These are phyloP conservation scores for Panorpa germanica DNA, from an alignment of 2,888 invertebrate species.

Conservation along the genomic window DNA sequence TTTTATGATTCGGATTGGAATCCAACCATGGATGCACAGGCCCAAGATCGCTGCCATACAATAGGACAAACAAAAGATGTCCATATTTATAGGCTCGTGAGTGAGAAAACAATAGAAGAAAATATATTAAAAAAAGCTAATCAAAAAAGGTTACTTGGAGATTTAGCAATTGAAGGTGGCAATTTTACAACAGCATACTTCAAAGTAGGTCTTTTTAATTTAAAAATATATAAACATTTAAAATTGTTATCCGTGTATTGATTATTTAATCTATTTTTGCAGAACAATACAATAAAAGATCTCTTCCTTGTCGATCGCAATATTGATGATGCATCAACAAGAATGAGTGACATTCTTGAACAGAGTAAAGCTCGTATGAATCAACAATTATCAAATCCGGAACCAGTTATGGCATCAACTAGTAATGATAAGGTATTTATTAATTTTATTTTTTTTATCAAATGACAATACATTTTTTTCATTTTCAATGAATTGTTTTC, in stretches of 20 bases:
- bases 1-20: constrained; percentile 99
- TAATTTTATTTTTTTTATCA: too few relatives aligned
- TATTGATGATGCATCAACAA: constrained; percentile 34
- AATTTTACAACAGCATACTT: constrained; percentile 97
- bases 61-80: constrained; percentile 99
- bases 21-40: constrained; percentile 98
- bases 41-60: constrained; percentile 91
- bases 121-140: constrained; percentile 98
- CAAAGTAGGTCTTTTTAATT: too few relatives aligned
- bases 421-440: too few relatives aligned
- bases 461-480: too few relatives aligned
- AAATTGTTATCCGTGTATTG: too few relatives aligned
- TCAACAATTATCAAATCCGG: too few relatives aligned
- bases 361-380: too few relatives aligned
- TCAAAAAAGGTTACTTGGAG: constrained; percentile 88
- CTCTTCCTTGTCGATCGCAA: constrained; percentile 61
- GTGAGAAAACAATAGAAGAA: constrained; percentile 95
- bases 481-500: too few relatives aligned
- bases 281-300: constrained; percentile 80
- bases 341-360: constrained; percentile 37
- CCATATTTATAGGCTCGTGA: constrained; percentile 92
- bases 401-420: too few relatives aligned
- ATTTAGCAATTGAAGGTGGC: constrained; percentile 95
- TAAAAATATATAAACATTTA: too few relatives aligned
- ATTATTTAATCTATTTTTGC: too few relatives aligned